Base-by-base conservation (phyloP, 1,140 invertebrate species). In the Holotrichia oblita region DNA sequence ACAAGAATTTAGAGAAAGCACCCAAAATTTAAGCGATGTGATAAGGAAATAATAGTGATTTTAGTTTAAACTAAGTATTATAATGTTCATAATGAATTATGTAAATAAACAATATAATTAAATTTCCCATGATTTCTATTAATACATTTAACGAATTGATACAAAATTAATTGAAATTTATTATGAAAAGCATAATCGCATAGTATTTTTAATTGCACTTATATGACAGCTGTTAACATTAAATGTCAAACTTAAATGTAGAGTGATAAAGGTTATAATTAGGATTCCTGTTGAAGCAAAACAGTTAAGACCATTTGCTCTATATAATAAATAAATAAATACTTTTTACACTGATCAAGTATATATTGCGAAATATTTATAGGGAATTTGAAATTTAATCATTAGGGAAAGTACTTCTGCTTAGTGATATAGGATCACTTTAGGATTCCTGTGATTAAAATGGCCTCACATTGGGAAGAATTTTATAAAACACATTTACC, bases 401-500 rank as follows among this genome's bases (percentile, higher is more conserved):
- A 34, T 34, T 34, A 34, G 27, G 27, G 27, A 34, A 34, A 34
- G 27, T 34, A 4, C 27, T 34, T 34, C 27, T 34, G 27, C 1
- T 34, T 34, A 34, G 27, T 34, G 27, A 4, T 34, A 34, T 34
- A 34, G 27, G 2, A 34, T 34, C 27, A 34, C 27, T n/a, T n/a
- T 34, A 34, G 27, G 27, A 34, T 2, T 2, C 4, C 27, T 34
- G 27, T 34, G 27, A 74, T 44, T 42, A 81, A 81, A 85, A 91
- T 91, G 88, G 87, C 88, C 75, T 88, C 89, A 55, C 88, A 89
- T 40, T 95, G 94, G 93, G 93, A 95, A 88, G 92, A 94, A 84
- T 96, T 95, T 88, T 96, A 94, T 87, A 90, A 91, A 27, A 91
- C 90, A 74, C 93, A 94, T 87, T 88, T 93, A 83, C 90, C 92